Conservation (phyloP, 2,797 vertebrate species). For the Intellagama lesueurii region DNA sequence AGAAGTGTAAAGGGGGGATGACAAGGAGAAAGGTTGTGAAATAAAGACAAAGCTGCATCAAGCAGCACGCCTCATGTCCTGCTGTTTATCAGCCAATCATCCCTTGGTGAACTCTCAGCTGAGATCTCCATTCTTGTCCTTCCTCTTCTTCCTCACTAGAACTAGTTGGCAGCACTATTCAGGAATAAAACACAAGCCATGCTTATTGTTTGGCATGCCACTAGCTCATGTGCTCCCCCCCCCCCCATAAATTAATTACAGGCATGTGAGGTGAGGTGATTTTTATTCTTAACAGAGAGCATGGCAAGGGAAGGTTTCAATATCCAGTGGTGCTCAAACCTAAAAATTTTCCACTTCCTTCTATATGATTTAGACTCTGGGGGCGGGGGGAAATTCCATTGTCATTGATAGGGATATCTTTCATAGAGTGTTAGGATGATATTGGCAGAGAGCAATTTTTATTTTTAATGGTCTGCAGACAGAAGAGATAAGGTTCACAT, state of each 20-base stretch:
- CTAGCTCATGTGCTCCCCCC: too few relatives aligned
- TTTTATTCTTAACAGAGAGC: background rate
- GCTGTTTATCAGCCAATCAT: background rate
- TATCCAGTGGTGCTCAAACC: background rate
- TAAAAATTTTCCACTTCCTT: background rate
- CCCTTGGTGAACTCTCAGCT: background rate
- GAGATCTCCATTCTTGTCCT: background rate
- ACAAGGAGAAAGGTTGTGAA: background rate
- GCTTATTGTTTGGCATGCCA: too few relatives aligned
- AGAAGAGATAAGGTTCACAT: too few relatives aligned
- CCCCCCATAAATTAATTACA: background rate
- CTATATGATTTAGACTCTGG: background rate
- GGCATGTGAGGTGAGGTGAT: background rate
- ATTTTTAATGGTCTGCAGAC: background rate
- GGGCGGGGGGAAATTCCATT: background rate
- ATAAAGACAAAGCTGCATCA: background rate
- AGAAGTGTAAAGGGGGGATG: background rate
- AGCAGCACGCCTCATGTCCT: background rate
- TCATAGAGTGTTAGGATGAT: background rate
- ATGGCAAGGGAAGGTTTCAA: background rate
- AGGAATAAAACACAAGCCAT: too few relatives aligned
- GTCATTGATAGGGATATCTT: background rate
- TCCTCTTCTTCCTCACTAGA: background rate
- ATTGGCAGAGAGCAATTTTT: background rate
- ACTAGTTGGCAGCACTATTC: background rate